phyloP scores from a whole-genome alignment of 2,113 vertebrate genomes.

The Stictonetta naevosa region DNA sequence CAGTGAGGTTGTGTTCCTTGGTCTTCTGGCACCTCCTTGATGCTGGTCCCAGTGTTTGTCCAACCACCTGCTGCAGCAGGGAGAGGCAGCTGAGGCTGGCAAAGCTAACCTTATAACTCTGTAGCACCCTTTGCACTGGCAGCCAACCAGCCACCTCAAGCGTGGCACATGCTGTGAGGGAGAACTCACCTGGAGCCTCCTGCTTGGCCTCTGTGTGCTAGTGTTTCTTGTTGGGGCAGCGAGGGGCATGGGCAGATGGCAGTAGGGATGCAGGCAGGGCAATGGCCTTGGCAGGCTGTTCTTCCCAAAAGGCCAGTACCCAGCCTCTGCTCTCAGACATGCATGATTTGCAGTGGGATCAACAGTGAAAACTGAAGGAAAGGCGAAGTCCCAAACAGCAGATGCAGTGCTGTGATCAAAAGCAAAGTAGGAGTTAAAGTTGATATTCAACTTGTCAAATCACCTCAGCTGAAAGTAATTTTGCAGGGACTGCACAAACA shows the following conservation, averaged over 20 bases:
- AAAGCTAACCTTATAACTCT: neutral
- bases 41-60: neutral
- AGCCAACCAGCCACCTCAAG: neutral
- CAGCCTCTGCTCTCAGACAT: neutral
- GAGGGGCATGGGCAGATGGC: neutral
- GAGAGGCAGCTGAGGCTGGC: neutral
- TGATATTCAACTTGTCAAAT: neutral
- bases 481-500: neutral
- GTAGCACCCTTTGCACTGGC: neutral
- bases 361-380: neutral
- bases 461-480: neutral
- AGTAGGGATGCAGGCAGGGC: neutral
- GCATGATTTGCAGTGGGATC: neutral
- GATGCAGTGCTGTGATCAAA: neutral
- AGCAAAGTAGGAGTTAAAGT: neutral
- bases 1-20: neutral
- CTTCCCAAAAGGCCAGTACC: neutral
- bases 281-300: neutral
- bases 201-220: neutral
- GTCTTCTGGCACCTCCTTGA: neutral
- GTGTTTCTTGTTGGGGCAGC: neutral
- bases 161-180: neutral
- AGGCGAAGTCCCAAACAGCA: neutral
- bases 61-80: neutral
- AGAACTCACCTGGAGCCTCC: neutral